phyloP scores from a whole-genome alignment of 2,797 vertebrate species.

The Syngnathus rostellatus region DNA sequence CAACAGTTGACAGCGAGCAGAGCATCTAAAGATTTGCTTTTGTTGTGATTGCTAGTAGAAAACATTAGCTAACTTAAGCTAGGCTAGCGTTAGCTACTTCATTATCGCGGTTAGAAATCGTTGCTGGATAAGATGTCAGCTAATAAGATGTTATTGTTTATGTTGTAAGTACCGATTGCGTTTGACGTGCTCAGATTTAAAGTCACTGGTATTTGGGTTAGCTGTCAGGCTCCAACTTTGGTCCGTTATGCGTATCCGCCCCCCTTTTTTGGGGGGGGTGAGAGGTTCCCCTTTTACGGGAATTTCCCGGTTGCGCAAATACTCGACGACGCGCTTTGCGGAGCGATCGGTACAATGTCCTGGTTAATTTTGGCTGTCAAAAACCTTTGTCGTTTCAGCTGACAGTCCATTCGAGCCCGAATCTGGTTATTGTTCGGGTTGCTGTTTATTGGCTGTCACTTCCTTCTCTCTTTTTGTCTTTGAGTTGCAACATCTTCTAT shows the following conservation, averaged over 20 bases:
- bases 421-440: constrained; percentile 48
- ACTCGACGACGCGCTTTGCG: constrained; percentile 10
- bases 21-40: constrained; percentile 8
- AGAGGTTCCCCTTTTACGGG: constrained; percentile 27
- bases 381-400: constrained; percentile 23
- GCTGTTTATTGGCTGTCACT: constrained; percentile 25
- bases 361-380: constrained; percentile 39
- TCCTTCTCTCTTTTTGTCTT: constrained; percentile 14
- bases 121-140: constrained; percentile 3
- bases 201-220: constrained; percentile 3
- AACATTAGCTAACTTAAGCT: constrained; percentile 56
- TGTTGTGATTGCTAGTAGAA: constrained; percentile 27
- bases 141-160: neutral
- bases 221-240: constrained; percentile 44
- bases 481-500: neutral
- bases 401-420: constrained; percentile 66
- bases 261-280: constrained; percentile 18
- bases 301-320: constrained; percentile 26
- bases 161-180: no score
- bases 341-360: constrained; percentile 12
- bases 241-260: constrained; percentile 21
- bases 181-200: neutral
- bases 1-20: neutral
- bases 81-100: constrained; percentile 31
- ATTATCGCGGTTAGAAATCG: constrained; percentile 8